Evolutionary conservation across 2,113 vertebrate genomes (phyloP).

Genomic region (Ivindomyrus marchei): DNA sequence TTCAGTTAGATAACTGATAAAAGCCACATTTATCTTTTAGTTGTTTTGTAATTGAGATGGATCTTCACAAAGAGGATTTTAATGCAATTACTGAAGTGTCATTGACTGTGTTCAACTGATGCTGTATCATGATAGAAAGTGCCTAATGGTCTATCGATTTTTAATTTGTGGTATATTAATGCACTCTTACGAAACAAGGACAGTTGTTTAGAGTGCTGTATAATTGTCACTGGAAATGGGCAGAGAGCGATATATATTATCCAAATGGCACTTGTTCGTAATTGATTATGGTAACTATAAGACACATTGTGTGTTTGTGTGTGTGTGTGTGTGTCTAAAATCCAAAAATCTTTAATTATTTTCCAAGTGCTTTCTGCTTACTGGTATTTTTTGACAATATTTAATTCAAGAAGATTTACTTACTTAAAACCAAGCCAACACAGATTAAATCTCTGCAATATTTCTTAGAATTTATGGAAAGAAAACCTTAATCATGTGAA

Average conservation of each 20-base stretch:
- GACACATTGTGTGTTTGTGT: neutral
- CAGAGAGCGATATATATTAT: neutral
- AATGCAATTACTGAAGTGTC: neutral
- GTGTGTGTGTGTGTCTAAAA: no score
- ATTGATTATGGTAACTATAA: neutral
- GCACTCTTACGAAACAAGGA: constrained; percentile 10
- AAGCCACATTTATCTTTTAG: constrained; percentile 16
- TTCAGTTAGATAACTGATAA: neutral
- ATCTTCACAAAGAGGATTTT: constrained; percentile 5
- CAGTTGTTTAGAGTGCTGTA: neutral
- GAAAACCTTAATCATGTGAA: neutral
- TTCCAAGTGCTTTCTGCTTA: neutral
- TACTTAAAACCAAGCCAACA: neutral
- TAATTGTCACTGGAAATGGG: neutral
- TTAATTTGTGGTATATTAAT: constrained; percentile 15
- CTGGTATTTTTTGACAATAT: neutral
- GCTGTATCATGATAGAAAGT: constrained; percentile 20
- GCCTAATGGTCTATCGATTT: constrained; percentile 17
- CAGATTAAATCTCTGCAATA: neutral
- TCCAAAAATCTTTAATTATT: neutral
- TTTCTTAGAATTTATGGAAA: neutral
- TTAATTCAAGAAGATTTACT: neutral
- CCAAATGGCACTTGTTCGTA: neutral
- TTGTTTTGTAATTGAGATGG: constrained; percentile 13
- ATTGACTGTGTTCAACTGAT: constrained; percentile 16